Evolutionary conservation across 2,888 invertebrate genomes (phyloP).

Genomic region (Acanthosepion esculentum): DNA sequence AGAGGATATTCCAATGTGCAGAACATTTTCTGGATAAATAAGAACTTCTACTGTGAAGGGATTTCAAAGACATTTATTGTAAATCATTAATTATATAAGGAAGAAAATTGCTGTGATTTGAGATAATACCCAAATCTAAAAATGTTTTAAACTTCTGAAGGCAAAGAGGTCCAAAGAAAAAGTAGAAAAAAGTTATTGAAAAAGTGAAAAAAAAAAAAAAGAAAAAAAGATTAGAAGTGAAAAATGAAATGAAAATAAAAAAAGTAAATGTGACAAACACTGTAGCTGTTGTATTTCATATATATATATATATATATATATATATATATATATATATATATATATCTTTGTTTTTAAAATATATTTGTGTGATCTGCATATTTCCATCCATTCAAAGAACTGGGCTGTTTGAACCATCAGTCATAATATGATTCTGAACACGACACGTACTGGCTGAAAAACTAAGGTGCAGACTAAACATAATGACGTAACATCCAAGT

Average conservation of each 20-base stretch:
- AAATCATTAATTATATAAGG: neutral
- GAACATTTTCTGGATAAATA: too few species aligned
- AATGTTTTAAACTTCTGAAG: neutral
- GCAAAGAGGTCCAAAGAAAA: neutral
- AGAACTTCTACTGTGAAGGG: neutral
- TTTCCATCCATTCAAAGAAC: conserved; percentile 46
- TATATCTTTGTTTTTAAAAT: neutral
- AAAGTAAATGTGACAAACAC: neutral
- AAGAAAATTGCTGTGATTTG: neutral
- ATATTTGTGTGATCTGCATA: conserved; percentile 40
- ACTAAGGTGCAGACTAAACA: conserved; percentile 47
- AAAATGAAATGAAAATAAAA: neutral
- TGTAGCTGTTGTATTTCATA: conserved; percentile 1
- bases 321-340: too few species aligned
- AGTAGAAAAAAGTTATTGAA: neutral
- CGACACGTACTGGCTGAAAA: conserved; percentile 46
- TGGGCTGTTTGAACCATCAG: conserved; percentile 43
- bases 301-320: too few species aligned
- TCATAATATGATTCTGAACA: conserved; percentile 42
- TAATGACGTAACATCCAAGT: conserved; percentile 43
- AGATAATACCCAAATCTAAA: neutral
- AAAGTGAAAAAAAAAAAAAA: neutral
- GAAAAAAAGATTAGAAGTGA: neutral
- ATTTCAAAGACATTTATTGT: neutral
- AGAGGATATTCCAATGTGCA: too few species aligned